phyloP scores from a whole-genome alignment of 1,140 invertebrate genomes.

The Neodiprion virginianus region DNA sequence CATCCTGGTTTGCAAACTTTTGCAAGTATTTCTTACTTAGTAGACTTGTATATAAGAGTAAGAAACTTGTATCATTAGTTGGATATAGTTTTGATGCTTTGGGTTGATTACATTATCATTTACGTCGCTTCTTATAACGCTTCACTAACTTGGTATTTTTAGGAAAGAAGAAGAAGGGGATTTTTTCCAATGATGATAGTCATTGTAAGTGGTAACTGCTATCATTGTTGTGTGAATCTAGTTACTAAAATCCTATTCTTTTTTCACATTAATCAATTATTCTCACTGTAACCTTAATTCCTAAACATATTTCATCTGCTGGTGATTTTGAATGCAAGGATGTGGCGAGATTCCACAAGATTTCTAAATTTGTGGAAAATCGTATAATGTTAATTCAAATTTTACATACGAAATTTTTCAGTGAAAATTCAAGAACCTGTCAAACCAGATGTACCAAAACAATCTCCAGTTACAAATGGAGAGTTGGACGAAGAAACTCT shows the following conservation, averaged over 20 bases:
- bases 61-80: too few relatives aligned
- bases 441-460: conserved; percentile 49
- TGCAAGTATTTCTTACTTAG: too few relatives aligned
- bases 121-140: neutral
- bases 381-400: conserved; percentile 17
- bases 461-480: conserved; percentile 56
- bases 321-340: conserved; percentile 9
- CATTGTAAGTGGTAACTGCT: conserved; percentile 37
- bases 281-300: conserved; percentile 8
- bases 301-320: conserved; percentile 50
- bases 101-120: neutral
- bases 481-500: conserved; percentile 69
- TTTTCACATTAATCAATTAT: neutral
- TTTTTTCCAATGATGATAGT: conserved; percentile 39
- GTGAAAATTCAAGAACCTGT: conserved; percentile 67
- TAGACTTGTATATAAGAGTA: too few relatives aligned
- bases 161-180: conserved; percentile 52
- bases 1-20: too few relatives aligned
- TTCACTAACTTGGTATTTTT: conserved; percentile 27
- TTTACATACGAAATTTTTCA: conserved; percentile 34
- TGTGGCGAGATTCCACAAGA: conserved; percentile 11
- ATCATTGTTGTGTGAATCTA: neutral
- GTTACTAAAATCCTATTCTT: neutral
- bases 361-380: conserved; percentile 15
- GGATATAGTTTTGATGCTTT: too few relatives aligned